Evolutionary conservation across 2,113 vertebrate species (phyloP), one percentile per base, ranked within the genome.

Genomic region (Eleginops maclovinus): DNA sequence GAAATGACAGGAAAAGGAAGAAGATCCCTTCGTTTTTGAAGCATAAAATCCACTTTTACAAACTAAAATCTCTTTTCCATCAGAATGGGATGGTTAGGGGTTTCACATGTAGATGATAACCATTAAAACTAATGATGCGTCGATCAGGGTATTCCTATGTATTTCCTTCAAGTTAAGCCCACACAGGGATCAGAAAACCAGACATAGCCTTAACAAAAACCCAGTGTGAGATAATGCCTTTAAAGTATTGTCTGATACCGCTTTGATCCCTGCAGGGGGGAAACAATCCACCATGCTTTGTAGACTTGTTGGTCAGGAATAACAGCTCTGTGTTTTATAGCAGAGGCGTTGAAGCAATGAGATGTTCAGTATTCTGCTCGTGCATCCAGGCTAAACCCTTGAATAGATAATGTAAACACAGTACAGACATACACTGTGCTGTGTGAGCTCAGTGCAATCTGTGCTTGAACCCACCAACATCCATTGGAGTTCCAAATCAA

Each of bases 121-220:
- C 31, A n/a, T 10, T 40, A 40, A 41, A 66, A 70, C 9, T 75
- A 66, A 79, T 79, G 77, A 81, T 56, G 65, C 21, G 16, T 72
- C 53, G 71, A 40, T 14, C 7, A 0, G 26, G 13, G 2, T 78
- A 56, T 60, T 67, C 75, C 67, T 54, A 77, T 21, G 69, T 31
- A 13, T 60, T 41, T 53, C 54, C 46, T 86, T 75, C 64, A 74
- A 64, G 59, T 19, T 61, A 44, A 44, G 60, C 24, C 26, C 67
- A 74, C 53, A 58, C 64, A 17, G 43, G 0, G 31, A 69, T 75
- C 46, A 76, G 47, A 76, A 72, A 74, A 44, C 19, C 82, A 81
- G 77, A 67, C 70, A 61, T 9, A 28, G 16, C 50, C 0, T 0
- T 50, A 13, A 3, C 19, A 64, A 64, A 50, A 19, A 54, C 9